phyloP scores from a whole-genome alignment of 2,888 invertebrate genomes.

The Dasysyrphus albostriatus region DNA sequence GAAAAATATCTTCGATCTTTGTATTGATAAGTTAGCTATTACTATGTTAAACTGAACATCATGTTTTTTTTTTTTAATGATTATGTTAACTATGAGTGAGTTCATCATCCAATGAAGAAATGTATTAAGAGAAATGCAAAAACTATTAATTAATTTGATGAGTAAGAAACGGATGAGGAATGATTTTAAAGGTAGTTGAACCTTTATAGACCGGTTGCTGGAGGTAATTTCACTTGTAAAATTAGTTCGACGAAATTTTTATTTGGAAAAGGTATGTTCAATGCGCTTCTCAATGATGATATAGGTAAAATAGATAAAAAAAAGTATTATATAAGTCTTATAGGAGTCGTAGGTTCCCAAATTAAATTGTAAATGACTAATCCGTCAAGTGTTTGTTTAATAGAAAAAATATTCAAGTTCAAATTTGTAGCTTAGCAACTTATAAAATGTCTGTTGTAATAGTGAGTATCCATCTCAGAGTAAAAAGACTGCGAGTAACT shows the following conservation, averaged over 20 bases:
- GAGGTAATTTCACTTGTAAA: not conserved
- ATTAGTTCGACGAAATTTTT: not conserved
- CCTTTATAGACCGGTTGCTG: not conserved
- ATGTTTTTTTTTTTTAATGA: not conserved
- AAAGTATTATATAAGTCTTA: no score
- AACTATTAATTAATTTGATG: not conserved
- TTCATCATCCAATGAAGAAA: slow-evolving; percentile 1
- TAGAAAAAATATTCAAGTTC: no score
- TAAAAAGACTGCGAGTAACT: no score
- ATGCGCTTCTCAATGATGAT: no score
- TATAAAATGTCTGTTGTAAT: no score
- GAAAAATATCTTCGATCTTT: not conserved
- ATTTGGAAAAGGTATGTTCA: not conserved
- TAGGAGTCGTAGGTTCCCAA: no score
- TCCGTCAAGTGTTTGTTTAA: no score
- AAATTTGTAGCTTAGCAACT: no score
- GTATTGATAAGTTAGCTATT: not conserved
- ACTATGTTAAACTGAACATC: not conserved
- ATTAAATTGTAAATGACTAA: no score
- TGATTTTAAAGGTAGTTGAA: slow-evolving; percentile 23
- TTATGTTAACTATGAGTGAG: not conserved
- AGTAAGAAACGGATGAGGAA: not conserved
- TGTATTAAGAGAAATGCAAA: slow-evolving; percentile 1
- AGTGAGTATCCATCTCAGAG: no score
- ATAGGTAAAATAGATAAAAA: no score